These are phyloP conservation scores for Galaxea fascicularis DNA, from an alignment of 92 coral and sea anemone species.

Conservation along the genomic window DNA sequence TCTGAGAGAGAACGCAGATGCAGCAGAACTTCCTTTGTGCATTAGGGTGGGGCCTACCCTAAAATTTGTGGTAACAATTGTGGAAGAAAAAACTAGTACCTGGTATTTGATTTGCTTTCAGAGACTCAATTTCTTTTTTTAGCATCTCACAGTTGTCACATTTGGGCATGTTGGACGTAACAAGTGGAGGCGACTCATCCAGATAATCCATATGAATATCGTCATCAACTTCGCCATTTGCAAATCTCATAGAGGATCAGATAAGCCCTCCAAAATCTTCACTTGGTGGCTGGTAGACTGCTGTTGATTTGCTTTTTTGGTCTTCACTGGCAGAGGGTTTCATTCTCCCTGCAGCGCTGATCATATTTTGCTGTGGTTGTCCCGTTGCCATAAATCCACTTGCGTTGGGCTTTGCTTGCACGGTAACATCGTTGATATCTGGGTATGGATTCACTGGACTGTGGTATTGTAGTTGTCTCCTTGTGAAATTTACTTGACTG, in stretches of 20 bases:
- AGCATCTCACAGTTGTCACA: neutral
- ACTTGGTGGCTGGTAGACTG: neutral
- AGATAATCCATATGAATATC: neutral
- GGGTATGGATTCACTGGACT: neutral
- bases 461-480: constrained; percentile 1
- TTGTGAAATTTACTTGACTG: constrained; percentile 14
- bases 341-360: neutral
- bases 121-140: neutral
- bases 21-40: neutral
- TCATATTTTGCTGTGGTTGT: neutral
- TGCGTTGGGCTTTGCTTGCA: neutral
- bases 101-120: constrained; percentile 1
- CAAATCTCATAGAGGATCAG: neutral
- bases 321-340: neutral
- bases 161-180: neutral
- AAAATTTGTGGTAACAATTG: neutral
- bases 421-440: neutral
- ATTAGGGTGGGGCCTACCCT: neutral
- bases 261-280: constrained; percentile 5
- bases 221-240: neutral
- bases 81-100: constrained; percentile 1
- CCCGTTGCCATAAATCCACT: neutral
- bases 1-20: neutral
- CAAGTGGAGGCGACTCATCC: neutral
- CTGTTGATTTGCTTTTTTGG: neutral